Conservation (phyloP, 2,888 invertebrate genomes). For the Auanema freiburgensis region DNA sequence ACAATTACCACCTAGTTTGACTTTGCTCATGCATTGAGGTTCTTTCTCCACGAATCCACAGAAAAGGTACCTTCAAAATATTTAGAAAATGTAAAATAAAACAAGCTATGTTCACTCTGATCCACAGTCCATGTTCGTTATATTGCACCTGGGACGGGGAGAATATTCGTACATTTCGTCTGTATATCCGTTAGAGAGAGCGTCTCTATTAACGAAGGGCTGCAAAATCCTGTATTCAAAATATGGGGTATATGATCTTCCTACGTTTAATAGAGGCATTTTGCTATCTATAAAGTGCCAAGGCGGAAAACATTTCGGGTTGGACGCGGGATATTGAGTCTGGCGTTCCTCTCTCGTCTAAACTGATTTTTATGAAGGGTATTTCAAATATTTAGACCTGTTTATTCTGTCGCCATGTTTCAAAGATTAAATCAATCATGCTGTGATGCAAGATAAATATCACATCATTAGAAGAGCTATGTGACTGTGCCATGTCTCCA, state of each 20-base stretch:
- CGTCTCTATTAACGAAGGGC: conserved; percentile 38
- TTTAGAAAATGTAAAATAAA: too few species aligned
- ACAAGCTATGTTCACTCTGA: conserved; percentile 34
- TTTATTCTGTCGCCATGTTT: conserved; percentile 56
- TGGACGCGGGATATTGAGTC: conserved; percentile 44
- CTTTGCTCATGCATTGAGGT: conserved; percentile 52
- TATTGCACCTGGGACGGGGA: conserved; percentile 43
- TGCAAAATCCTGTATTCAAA: conserved; percentile 9
- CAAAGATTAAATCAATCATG: conserved; percentile 65
- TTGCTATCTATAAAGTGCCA: conserved; percentile 51
- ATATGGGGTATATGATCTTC: too few species aligned
- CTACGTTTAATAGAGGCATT: conserved; percentile 33
- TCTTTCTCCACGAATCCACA: conserved; percentile 44
- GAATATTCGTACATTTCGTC: conserved; percentile 56
- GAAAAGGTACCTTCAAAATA: conserved; percentile 51
- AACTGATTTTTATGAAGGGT: neutral
- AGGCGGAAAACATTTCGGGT: conserved; percentile 44
- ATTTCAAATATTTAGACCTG: conserved; percentile 9
- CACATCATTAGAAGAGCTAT: conserved; percentile 65
- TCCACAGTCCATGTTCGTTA: conserved; percentile 31
- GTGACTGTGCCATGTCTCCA: conserved; percentile 52
- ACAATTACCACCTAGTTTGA: conserved; percentile 54
- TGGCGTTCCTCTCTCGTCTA: conserved; percentile 44
- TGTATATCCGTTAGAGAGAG: conserved; percentile 54
- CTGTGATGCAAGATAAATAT: conserved; percentile 65